Evolutionary conservation across 2,797 vertebrate species (phyloP).

Genomic region (Darevskia nairensis): DNA sequence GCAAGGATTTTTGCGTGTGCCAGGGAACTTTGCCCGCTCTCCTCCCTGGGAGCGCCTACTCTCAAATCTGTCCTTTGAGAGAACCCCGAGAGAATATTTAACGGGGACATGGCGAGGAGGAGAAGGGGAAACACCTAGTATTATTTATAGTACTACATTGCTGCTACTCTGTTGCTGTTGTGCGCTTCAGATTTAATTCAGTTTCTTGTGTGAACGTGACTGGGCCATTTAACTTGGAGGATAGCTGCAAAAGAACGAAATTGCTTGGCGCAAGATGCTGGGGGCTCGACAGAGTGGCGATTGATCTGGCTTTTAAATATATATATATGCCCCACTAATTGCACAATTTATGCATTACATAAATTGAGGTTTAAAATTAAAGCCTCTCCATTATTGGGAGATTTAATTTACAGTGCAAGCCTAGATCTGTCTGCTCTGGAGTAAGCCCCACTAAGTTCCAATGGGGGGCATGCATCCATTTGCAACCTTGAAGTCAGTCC

Average conservation of each 20-base stretch:
- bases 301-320: neutral
- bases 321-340: neutral
- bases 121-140: no score
- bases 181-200: neutral
- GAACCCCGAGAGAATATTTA: no score
- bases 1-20: no score
- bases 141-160: no score
- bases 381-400: neutral
- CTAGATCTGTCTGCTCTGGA: neutral
- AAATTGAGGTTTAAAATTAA: neutral
- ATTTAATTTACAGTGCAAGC: neutral
- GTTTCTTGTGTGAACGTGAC: neutral
- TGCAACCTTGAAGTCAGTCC: neutral
- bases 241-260: no score
- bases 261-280: neutral
- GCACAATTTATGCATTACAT: neutral
- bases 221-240: neutral
- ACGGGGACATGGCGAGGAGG: no score
- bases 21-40: no score
- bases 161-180: no score
- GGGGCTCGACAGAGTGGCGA: neutral
- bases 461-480: neutral
- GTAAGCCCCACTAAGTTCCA: neutral
- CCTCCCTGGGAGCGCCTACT: no score
- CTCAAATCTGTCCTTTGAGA: no score